Conservation (phyloP, 1,140 invertebrate genomes). For the Stegodyphus mimosarum region DNA sequence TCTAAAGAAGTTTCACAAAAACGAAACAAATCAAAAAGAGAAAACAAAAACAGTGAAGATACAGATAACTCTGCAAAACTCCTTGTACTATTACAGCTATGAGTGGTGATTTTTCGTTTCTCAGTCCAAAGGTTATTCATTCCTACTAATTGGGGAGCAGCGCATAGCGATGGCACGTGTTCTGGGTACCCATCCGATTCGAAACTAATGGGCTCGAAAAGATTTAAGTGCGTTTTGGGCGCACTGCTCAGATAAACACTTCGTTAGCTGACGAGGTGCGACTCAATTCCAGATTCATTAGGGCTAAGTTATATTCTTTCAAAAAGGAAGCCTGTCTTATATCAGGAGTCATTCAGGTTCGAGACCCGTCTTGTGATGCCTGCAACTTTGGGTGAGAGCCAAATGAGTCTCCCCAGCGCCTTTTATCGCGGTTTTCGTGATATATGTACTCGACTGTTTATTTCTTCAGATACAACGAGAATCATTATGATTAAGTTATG, state of each 20-base stretch:
- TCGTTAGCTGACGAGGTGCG: slow-evolving; percentile 46
- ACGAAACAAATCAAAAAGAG: too few relatives aligned
- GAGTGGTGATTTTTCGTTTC: too few relatives aligned
- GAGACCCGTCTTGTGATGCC: not conserved
- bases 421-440: not conserved
- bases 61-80: too few relatives aligned
- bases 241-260: slow-evolving; percentile 48
- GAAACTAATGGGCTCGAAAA: not conserved
- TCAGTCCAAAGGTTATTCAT: not conserved
- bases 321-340: slow-evolving; percentile 30
- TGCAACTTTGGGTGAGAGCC: slow-evolving; percentile 1
- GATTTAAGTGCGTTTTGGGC: slow-evolving; percentile 30
- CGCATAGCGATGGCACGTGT: not conserved
- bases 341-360: not conserved
- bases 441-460: not conserved
- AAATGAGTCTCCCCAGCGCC: not conserved
- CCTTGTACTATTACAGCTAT: too few relatives aligned
- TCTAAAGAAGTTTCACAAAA: too few relatives aligned
- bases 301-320: slow-evolving; percentile 36
- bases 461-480: not conserved
- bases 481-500: slow-evolving; percentile 7
- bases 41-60: too few relatives aligned
- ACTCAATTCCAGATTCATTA: slow-evolving; percentile 39
- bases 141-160: slow-evolving; percentile 20
- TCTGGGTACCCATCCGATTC: not conserved